Evolutionary conservation across 2,797 vertebrate species (phyloP), one percentile per base, ranked within the genome.

Genomic region (Galaxias olidus): DNA sequence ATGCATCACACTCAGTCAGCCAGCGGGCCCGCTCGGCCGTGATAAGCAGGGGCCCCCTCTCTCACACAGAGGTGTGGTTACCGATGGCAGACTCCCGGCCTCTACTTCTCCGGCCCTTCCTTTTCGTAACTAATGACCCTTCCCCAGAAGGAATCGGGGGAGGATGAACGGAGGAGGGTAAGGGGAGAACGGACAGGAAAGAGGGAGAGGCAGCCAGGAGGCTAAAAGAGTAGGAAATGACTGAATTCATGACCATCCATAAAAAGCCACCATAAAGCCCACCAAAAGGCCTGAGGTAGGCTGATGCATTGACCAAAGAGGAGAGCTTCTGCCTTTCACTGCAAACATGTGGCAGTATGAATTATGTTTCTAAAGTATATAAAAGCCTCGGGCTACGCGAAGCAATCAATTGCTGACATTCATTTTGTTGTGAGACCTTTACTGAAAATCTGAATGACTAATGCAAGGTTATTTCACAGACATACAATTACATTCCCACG

Each of bases 401-500:
- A 12, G 17, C 18, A n/a, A 9, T 13, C 44, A 20, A 48, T 13
- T 9, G 41, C 10, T 30, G 13, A 15, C 18, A n/a, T 49, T 14
- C 14, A 47, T 47, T 60, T 43, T 46, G 57, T 59, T 45, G 1
- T 57, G 4, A 14, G 19, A 40, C n/a, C 50, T 12, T 44, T 18
- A 59, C 43, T 44, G 43, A 13, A 61, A 61, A 17, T 30, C 10
- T 50, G 13, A 30, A 60, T 20, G 8, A 61, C 20, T 42, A 49
- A 41, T 50, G 6, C 30, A 30, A 18, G 15, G 50, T 17, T 53
- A 41, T 61, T 61, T 50, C 30, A 61, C 47, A 61, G 1, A 41
- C 15, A 46, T 46, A 20, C 44, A 63, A 59, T 19, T 60, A 59
- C 42, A 45, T 44, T 50, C 19, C 47, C 56, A 64, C 12, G 6